Conservation (phyloP, 2,888 invertebrate genomes). For the Pollenia angustigena region DNA sequence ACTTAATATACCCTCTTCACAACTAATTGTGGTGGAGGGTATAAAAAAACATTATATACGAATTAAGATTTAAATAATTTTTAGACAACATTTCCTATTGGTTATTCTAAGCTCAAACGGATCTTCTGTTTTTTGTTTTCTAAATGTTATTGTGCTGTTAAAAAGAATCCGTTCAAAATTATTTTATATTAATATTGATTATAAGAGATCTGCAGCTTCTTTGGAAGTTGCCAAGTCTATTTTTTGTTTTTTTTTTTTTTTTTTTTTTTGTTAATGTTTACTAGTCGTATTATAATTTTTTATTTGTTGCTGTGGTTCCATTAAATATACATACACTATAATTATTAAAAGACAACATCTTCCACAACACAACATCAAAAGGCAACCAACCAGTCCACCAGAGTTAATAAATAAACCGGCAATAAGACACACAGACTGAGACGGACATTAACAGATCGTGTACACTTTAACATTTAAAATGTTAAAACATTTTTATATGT, state of each 20-base stretch:
- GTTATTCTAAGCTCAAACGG: background rate
- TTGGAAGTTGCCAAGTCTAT: constrained; percentile 46
- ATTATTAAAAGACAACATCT: constrained; percentile 43
- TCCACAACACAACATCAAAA: background rate
- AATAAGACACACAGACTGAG: background rate
- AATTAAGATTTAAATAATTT: background rate
- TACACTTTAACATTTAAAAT: constrained; percentile 74
- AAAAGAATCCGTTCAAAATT: constrained; percentile 49
- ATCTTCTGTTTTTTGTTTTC: constrained; percentile 25
- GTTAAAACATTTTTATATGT: constrained; percentile 71
- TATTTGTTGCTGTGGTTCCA: constrained; percentile 17
- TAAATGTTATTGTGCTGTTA: constrained; percentile 57
- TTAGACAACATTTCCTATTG: constrained; percentile 31
- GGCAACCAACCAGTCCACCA: constrained; percentile 24
- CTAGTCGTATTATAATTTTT: constrained; percentile 1
- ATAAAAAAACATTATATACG: no score
- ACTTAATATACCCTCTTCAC: no score
- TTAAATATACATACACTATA: constrained; percentile 56
- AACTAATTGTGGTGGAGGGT: no score
- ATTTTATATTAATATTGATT: constrained; percentile 65
- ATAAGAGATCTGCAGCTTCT: constrained; percentile 64
- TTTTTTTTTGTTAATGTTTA: constrained; percentile 29
- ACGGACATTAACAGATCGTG: constrained; percentile 64
- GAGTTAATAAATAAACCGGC: constrained; percentile 31
- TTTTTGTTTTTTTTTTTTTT: no score